Evolutionary conservation across 2,797 vertebrate genomes (phyloP).

Genomic region (Anguilla megastoma): DNA sequence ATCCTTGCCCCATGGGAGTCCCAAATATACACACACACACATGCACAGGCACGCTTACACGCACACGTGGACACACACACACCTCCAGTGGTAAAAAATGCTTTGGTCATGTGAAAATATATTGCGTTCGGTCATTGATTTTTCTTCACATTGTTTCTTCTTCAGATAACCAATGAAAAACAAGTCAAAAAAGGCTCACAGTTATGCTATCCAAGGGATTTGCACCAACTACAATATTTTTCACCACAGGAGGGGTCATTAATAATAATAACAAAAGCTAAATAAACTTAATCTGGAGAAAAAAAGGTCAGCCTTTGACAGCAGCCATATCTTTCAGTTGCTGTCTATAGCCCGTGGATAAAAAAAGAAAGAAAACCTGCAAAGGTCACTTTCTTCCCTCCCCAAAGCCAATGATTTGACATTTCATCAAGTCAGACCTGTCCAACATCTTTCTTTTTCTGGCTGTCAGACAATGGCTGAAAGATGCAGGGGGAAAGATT

Average conservation of each 20-base stretch:
- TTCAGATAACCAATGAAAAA: background rate
- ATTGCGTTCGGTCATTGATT: background rate
- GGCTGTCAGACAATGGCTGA: slow-evolving; percentile 31
- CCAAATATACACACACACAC: background rate
- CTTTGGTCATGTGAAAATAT: background rate
- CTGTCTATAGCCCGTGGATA: slow-evolving; percentile 24
- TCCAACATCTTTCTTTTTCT: slow-evolving; percentile 17
- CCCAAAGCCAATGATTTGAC: slow-evolving; percentile 44
- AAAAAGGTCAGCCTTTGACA: slow-evolving; percentile 32
- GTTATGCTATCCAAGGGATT: background rate
- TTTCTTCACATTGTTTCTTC: background rate
- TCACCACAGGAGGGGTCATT: background rate
- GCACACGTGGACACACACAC: background rate
- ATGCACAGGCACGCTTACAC: background rate
- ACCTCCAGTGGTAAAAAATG: background rate
- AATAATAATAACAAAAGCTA: slow-evolving; percentile 1
- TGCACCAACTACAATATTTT: slow-evolving; percentile 26
- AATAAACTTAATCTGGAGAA: slow-evolving; percentile 21
- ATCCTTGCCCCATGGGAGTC: background rate
- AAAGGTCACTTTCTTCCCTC: slow-evolving; percentile 46
- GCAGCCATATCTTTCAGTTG: slow-evolving; percentile 17
- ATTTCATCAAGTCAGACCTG: slow-evolving; percentile 45
- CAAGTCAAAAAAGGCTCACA: background rate
- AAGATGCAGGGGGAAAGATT: slow-evolving; percentile 32
- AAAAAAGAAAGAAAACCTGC: slow-evolving; percentile 41